Evolutionary conservation across 2,113 vertebrate genomes (phyloP), one percentile per base, ranked within the genome.

Genomic region (Cricetomys ansorgei): DNA sequence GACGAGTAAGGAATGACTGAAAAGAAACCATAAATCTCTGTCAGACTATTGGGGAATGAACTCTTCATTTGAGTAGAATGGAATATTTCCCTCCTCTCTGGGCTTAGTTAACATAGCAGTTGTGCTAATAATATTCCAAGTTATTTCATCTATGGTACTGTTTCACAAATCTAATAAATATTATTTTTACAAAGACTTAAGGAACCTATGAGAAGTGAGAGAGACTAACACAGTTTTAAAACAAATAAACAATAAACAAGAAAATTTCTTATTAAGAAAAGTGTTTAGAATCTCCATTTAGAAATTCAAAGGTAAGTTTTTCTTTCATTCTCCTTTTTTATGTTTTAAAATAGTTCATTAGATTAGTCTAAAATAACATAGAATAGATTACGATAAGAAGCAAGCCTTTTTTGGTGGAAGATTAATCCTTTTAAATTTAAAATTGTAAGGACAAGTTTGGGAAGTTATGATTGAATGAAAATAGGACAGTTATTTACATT

Each of bases 11-110:
- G 70, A 96, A 55, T 96, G 93, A 96, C 0, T 96, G 93, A 97
- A 98, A 98, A 98, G 89, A 97, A 97, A 86, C 45, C 86, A 97
- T 97, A 98, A 95, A 97, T 98, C 95, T 94, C 83, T 92, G 97
- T 97, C 98, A 98, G 96, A 67, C 62, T 96, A 97, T 97, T 94
- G 95, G 93, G 97, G 97, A 98, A n/a, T 87, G 69, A 97, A 85
- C 88, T 96, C 94, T 97, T 95, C 97, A 98, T 97, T 93, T 73
- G 97, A 97, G 92, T 76, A 93, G 50, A 94, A 95, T 94, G 59
- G 76, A 95, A 67, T 90, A 95, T 94, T 98, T 97, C 69, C 90
- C 62, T 97, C 97, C 91, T 97, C 16, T 23, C 79, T 97, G 87
- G 88, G 88, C 57, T 0, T 45, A 97, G 89, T 55, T 97, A 97